phyloP scores from a whole-genome alignment of 2,888 invertebrate genomes.

The Troglohyphantes excavatus region DNA sequence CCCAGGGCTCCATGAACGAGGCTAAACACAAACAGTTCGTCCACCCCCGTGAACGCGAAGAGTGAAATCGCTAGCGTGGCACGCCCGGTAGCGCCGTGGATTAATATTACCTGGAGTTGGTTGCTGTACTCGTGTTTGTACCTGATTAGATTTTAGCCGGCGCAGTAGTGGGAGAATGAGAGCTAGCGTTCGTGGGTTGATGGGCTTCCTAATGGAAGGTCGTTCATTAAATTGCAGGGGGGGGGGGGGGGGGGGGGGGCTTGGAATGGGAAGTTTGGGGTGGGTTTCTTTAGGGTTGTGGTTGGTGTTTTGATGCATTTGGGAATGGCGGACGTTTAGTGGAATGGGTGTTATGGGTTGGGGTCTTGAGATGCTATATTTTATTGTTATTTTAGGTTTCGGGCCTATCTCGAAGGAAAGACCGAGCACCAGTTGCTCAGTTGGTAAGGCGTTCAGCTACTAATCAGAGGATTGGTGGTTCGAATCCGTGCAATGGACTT shows the following conservation, averaged over 20 bases:
- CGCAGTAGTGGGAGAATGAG: neutral
- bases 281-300: neutral
- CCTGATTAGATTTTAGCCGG: neutral
- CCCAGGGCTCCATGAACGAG: neutral
- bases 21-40: slow-evolving; percentile 34
- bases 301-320: neutral
- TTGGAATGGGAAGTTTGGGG: too few relatives aligned
- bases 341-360: too few relatives aligned
- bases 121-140: neutral
- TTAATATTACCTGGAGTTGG: slow-evolving; percentile 12
- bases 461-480: too few relatives aligned
- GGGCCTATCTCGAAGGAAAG: too few relatives aligned
- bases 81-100: neutral
- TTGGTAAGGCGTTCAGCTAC: too few relatives aligned
- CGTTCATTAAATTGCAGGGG: neutral
- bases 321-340: neutral
- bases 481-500: too few relatives aligned
- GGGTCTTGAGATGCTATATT: too few relatives aligned
- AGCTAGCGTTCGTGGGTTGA: neutral
- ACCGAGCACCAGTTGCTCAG: too few relatives aligned
- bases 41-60: too few relatives aligned
- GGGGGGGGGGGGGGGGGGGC: neutral
- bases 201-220: neutral
- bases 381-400: too few relatives aligned
- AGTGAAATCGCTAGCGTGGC: slow-evolving; percentile 32